These are phyloP conservation scores for Eilema sororculum DNA, from an alignment of 2,888 invertebrate species.

Conservation along the genomic window DNA sequence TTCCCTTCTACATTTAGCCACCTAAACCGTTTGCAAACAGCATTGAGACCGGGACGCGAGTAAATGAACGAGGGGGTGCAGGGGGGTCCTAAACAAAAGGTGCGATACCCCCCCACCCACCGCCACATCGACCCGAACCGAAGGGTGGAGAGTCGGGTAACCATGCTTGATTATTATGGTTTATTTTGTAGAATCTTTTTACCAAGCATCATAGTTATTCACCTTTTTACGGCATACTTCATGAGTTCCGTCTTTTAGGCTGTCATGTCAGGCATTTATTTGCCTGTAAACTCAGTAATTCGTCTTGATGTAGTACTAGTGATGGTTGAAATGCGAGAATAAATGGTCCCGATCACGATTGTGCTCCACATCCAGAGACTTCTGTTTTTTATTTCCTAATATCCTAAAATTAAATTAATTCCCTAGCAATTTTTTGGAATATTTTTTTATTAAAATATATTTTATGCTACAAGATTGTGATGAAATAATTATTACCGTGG, in stretches of 20 bases:
- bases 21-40: conserved; percentile 85
- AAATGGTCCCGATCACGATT: neutral
- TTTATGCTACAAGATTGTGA: neutral
- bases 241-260: neutral
- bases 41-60: conserved; percentile 77
- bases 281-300: neutral
- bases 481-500: neutral
- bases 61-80: conserved; percentile 75
- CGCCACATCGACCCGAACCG: conserved; percentile 73
- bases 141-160: conserved; percentile 62
- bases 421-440: neutral
- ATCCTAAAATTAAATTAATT: neutral
- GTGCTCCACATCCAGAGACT: neutral
- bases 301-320: too few relatives aligned
- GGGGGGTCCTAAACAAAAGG: conserved; percentile 85
- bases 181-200: neutral
- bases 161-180: conserved; percentile 42
- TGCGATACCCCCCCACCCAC: conserved; percentile 73
- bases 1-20: conserved; percentile 83
- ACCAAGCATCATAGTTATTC: too few relatives aligned
- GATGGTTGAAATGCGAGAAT: too few relatives aligned
- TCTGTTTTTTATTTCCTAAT: neutral
- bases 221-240: neutral
- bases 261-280: neutral
- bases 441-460: neutral